Base-by-base conservation (phyloP, 2,888 invertebrate genomes). In the Spialia ferax region DNA sequence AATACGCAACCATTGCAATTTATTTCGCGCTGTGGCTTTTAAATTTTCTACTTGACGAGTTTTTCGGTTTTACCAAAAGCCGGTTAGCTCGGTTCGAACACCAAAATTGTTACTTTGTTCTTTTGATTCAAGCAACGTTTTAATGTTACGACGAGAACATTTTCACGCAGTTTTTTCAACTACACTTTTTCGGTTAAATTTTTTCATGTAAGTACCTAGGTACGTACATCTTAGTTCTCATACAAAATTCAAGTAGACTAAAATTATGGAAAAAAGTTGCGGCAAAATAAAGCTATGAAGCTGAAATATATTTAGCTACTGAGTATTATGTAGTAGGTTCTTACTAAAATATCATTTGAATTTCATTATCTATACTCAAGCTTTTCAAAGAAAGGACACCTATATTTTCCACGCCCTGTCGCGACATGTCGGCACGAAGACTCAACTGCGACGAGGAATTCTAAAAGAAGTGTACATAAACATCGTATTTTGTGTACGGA, bases 401-500 rank as follows among this genome's bases (percentile, higher is more conserved):
- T 70, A 72, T 87, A 89, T 89, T 88, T 88, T 85, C 77, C 82
- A 80, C 82, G 77, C 74, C 78, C 77, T 84, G 85, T 87, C 83
- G 84, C 86, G 86, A 86, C 83, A 86, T 87, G 88, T 88, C 87
- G 84, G 83, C 89, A 88, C 87, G 89, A 90, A 91, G 85, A 91
- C 87, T 89, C 86, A 83, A 87, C 89, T 85, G 85, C 87, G 81
- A 85, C 86, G 78, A 86, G 87, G 85, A 90, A 91, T 91, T 89
- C 87, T 88, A 88, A 92, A 91, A 92, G 88, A 89, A 91, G 84
- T 88, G 81, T 85, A 88, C 84, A 88, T 88, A 88, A 89, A 91
- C 88, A 88, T 86, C 85, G 87, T 90, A 92, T 92, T 92, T 93
- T 91, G 91, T 91, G 87, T 89, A 89, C 89, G 88, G 90, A 90